Base-by-base conservation (phyloP, 2,113 vertebrate genomes). In the Malurus elegans region DNA sequence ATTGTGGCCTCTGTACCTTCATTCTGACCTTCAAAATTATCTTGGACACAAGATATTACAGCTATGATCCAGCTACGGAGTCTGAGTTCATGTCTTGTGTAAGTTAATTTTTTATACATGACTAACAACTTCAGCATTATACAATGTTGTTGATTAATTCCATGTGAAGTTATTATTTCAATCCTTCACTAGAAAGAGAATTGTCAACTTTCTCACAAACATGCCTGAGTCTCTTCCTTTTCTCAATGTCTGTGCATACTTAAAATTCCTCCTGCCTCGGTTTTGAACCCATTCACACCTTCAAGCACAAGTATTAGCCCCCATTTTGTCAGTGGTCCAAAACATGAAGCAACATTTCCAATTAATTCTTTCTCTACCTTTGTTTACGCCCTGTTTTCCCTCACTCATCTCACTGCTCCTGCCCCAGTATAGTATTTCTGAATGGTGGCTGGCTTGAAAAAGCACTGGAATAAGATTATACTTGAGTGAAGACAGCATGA, bases 11-110 rank as follows among this genome's bases (percentile, higher is more conserved):
- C 71, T 56, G 36, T 31, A 76, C 18, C 47, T 84, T 82, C 88
- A 61, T 90, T 90, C 42, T 66, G 67, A 93, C 67, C 82, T 92
- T 92, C 56, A 88, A 67, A 86, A 83, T 73, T 38, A 94, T 32
- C 70, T 2, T 42, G 64, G 86, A 53, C 18, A 36, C 2, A 73
- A 23, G 25, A 25, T 45, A 83, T 45, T 61, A 81, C 4, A 95
- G 32, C 51, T 83, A 61, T 2, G 1, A 38, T 42, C 9, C 42
- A 54, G 34, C 42, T 70, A 53, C 25, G 21, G 26, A 92, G 25
- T 50, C 28, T 14, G 16, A 79, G 36, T 72, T 86, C 47, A 54
- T 28, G 29, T 51, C 53, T 74, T 65, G 65, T 1, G 3, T 20
- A 79, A 81, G 42, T 45, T 38, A 51, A 21, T 21, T 32, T 69